These are phyloP conservation scores for Thyatira batis DNA, from an alignment of 2,888 invertebrate genomes.

Conservation along the genomic window DNA sequence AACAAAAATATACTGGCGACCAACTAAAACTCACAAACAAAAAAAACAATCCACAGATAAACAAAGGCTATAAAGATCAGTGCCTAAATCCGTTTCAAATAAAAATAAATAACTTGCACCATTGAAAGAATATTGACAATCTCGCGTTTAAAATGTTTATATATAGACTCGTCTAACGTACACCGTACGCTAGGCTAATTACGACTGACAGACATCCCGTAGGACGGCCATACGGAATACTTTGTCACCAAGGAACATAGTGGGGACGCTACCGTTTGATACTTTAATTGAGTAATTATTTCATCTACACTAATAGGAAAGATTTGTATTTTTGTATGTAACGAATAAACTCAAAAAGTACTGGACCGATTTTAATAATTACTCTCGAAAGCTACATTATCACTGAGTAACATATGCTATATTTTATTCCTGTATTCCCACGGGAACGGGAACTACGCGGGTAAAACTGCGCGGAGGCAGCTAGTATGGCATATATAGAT, in stretches of 20 bases:
- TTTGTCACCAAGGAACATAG: slow-evolving; percentile 15
- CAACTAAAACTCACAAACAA: neutral
- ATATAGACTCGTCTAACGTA: neutral
- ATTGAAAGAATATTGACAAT: neutral
- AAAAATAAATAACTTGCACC: neutral
- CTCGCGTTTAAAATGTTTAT: neutral
- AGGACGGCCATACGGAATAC: slow-evolving; percentile 33
- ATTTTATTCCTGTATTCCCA: no score
- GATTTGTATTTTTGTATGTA: no score
- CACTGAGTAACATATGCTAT: no score
- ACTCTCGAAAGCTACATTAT: no score
- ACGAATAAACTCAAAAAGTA: no score
- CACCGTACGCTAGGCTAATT: slow-evolving; percentile 34
- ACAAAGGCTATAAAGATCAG: neutral
- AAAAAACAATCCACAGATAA: neutral
- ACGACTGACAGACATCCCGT: slow-evolving; percentile 46
- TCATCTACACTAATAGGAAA: no score
- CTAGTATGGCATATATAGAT: no score
- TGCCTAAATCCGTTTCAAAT: neutral
- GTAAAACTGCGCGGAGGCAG: no score
- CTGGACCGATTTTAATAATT: no score
- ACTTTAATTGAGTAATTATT: no score
- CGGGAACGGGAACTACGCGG: no score
- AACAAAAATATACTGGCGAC: neutral
- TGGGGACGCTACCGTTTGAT: slow-evolving; percentile 22